Evolutionary conservation across 2,888 invertebrate genomes (phyloP), one percentile per base, ranked within the genome.

Genomic region (Abrostola triplasia): DNA sequence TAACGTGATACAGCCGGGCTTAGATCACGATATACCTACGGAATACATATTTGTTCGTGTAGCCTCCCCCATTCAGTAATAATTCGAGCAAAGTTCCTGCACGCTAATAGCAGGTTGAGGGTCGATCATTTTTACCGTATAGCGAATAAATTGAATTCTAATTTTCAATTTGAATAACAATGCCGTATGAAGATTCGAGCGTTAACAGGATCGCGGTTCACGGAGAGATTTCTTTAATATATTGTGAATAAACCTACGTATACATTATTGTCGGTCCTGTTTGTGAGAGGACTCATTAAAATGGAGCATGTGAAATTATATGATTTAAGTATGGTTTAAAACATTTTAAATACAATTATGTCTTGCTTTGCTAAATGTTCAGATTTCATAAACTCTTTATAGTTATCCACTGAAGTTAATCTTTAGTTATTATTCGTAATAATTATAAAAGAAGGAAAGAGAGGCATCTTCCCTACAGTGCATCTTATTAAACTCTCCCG

Each of bases 111-210:
- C 77, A 80, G 84, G 83, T 83, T 79, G 82, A 79, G 81, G 82
- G 84, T 86, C 86, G 85, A 89, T 88, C 88, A 84, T 79, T 81
- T 82, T 76, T 81, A 79, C 80, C 79, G 78, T 83, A 81, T 82
- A 77, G 73, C 79, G 82, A 87, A 89, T 84, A 90, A 90, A 90
- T 89, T 89, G 89, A 88, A 88, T 88, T 90, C 88, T 88, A 89
- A 90, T 90, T 90, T 88, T 86, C 89, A 86, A 90, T 90, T 89
- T 88, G 85, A 86, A 89, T 88, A 86, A 90, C 89, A 89, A 89
- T 88, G 81, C 82, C 72, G 81, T 82, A 66, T 77, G 82, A 83
- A 86, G 80, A 79, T 82, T 84, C 79, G 70, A 87, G 81, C 80
- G 81, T 82, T 82, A 79, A 81, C 75, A 74, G 76, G 79, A 83